Percentiles rank a stretch among this genome's conserved stretches.
These are phyloP conservation scores for Acomys russatus DNA, from an alignment of 2,797 vertebrate species.

Conservation along the genomic window DNA sequence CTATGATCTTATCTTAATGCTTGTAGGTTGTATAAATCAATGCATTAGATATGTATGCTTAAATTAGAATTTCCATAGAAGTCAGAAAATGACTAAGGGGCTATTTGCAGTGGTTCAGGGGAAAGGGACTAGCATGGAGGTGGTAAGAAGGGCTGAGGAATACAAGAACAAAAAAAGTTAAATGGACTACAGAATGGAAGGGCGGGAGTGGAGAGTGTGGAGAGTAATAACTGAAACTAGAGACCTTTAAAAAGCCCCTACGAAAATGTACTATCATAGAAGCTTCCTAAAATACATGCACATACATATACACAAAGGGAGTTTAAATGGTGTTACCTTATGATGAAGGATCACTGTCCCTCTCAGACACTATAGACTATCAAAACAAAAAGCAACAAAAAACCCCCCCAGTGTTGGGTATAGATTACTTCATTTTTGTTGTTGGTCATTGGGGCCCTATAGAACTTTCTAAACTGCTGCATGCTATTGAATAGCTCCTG, in stretches of 20 bases:
- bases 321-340: background rate
- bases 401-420: background rate
- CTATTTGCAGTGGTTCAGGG: background rate
- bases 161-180: background rate
- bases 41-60: background rate
- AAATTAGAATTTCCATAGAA: background rate
- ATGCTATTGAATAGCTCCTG: too few relatives aligned
- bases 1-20: background rate
- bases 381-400: background rate
- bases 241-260: background rate
- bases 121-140: background rate
- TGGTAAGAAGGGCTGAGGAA: background rate
- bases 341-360: background rate
- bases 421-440: background rate
- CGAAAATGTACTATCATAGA: background rate
- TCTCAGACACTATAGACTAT: too few relatives aligned
- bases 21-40: background rate
- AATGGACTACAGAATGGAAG: background rate
- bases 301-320: background rate
- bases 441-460: background rate
- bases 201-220: background rate
- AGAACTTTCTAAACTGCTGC: background rate
- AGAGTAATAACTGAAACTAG: background rate
- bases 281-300: background rate
- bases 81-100: background rate